phyloP scores from a whole-genome alignment of 2,888 invertebrate genomes.

The Itoplectis maculator region DNA sequence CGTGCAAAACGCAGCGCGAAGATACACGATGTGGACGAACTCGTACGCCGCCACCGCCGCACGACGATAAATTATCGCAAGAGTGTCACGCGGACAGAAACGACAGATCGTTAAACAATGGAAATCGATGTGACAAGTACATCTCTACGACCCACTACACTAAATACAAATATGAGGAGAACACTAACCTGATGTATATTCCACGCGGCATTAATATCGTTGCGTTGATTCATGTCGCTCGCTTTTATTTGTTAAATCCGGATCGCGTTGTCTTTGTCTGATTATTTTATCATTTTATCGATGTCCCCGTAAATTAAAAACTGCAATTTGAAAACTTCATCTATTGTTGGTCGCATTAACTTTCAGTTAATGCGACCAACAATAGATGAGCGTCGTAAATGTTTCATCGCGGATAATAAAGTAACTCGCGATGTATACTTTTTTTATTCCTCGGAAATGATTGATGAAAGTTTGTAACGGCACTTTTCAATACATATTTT shows the following conservation, averaged over 20 bases:
- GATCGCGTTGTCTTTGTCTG: background rate
- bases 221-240: slow-evolving; percentile 38
- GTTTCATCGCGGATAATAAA: background rate
- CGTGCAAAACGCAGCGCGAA: slow-evolving; percentile 20
- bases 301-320: background rate
- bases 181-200: slow-evolving; percentile 57
- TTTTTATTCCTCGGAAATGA: background rate
- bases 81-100: slow-evolving; percentile 28
- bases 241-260: slow-evolving; percentile 9
- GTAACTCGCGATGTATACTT: too few species aligned
- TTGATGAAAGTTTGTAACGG: background rate
- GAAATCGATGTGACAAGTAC: slow-evolving; percentile 25
- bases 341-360: too few species aligned
- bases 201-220: slow-evolving; percentile 39
- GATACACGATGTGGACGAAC: slow-evolving; percentile 42
- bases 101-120: slow-evolving; percentile 45
- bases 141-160: slow-evolving; percentile 1
- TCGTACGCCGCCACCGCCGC: slow-evolving; percentile 24
- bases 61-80: slow-evolving; percentile 51
- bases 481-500: background rate
- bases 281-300: background rate
- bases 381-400: background rate
- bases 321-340: background rate
- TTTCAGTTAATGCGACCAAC: background rate
- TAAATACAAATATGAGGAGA: slow-evolving; percentile 22